A percentile compares a stretch with the other conserved stretches of the same genome.
Conservation (phyloP, 2,888 invertebrate species). For the Adela reaumurella region DNA sequence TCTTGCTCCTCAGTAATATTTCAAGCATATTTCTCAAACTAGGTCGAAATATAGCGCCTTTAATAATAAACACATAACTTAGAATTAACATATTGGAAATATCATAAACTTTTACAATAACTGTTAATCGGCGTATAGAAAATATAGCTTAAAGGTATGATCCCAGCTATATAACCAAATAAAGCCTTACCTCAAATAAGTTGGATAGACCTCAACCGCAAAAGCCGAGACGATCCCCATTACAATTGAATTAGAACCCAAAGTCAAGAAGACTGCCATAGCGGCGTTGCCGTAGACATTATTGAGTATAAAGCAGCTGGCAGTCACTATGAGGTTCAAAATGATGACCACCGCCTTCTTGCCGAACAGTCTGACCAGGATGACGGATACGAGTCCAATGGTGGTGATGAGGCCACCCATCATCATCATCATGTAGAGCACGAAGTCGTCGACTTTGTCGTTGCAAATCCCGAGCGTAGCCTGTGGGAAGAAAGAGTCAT, state of each 20-base stretch:
- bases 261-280: conserved; percentile 32
- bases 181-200: conserved; percentile 16
- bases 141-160: too few species aligned
- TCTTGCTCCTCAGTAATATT: too few species aligned
- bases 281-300: conserved; percentile 44
- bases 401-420: not conserved
- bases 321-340: conserved; percentile 33
- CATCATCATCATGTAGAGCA: not conserved
- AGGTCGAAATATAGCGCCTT: too few species aligned
- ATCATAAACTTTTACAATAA: too few species aligned
- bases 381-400: not conserved
- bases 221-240: conserved; percentile 29
- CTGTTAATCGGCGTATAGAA: too few species aligned
- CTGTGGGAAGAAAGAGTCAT: too few species aligned
- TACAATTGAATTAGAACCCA: conserved; percentile 25
- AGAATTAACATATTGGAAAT: too few species aligned
- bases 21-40: too few species aligned
- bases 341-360: conserved; percentile 34
- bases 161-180: too few species aligned
- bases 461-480: not conserved
- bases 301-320: conserved; percentile 42
- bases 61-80: too few species aligned
- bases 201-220: conserved; percentile 35
- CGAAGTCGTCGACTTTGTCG: conserved; percentile 3
- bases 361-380: not conserved